Conservation (phyloP, 2,113 vertebrate genomes). For the Hemiprocne comata region DNA sequence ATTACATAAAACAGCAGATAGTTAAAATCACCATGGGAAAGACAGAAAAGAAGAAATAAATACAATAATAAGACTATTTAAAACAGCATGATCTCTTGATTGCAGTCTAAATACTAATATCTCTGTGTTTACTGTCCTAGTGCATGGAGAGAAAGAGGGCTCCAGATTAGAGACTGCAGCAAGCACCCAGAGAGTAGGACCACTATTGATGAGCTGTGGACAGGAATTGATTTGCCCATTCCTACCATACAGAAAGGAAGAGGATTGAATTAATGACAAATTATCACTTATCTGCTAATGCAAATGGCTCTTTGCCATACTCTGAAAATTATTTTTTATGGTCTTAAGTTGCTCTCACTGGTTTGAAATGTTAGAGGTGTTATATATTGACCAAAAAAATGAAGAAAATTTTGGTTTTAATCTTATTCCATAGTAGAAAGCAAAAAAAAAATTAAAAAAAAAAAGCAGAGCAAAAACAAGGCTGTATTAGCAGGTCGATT, state of each 20-base stretch:
- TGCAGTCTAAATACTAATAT: slow-evolving; percentile 35
- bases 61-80: slow-evolving; percentile 43
- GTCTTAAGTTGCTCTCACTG: neutral
- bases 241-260: neutral
- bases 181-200: neutral
- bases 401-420: neutral
- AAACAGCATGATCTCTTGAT: slow-evolving; percentile 43
- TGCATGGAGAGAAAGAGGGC: neutral
- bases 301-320: neutral
- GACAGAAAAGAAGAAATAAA: slow-evolving; percentile 23
- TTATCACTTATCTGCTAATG: neutral
- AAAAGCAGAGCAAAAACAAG: neutral
- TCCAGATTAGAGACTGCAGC: neutral
- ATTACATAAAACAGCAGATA: slow-evolving; percentile 37
- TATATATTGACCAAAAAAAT: neutral
- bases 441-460: neutral
- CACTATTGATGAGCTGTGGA: neutral
- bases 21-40: slow-evolving; percentile 35
- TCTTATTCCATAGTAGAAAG: neutral
- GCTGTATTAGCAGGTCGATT: neutral
- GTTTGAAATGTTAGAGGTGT: neutral
- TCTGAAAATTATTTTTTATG: neutral
- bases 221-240: neutral
- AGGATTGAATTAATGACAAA: neutral
- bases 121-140: neutral